Evolutionary conservation across 1,140 invertebrate genomes (phyloP), one percentile per base, ranked within the genome.

Genomic region (Chymomyza costata): DNA sequence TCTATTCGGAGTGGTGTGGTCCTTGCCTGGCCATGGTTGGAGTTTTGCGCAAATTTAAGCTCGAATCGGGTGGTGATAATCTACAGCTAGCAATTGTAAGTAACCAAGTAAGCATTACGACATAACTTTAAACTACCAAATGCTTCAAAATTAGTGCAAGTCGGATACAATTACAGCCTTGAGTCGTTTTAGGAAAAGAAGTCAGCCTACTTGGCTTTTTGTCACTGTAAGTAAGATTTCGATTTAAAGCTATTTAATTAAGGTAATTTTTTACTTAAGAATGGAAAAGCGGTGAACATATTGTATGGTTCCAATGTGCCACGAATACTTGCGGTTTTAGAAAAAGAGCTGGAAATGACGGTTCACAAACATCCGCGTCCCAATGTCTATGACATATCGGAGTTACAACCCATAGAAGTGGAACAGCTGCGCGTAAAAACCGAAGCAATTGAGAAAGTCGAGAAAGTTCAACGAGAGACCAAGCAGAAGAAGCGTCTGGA

Each of bases 1-100:
- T 97, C 15, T 97, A 95, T 85, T 93, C 95, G 6, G 93, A 95
- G 53, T 97, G 95, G 95, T 94, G 93, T 81, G 95, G 95, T 2
- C 95, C 95, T 0, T 96, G 95, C 71, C 87, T 91, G 43, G 94
- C 92, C 15, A 95, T 97, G 92, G 87, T 94, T 18, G 92, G 92
- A 53, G 94, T 92, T 80, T 88, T 97, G 49, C 94, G 94, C 67
- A 93, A 95, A 86, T 88, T 97, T 17, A 97, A 97, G 86, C 91
- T 96, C 83, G 95, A 97, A 88, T 83, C 94, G 3, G 94, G 94
- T n/a, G 94, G 94, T 41, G 93, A 95, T 73, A 89, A 91, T 54
- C 86, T 97, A 10, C 91, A 91, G 65, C 89, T 96, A 46, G 93
- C 92, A 5, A 89, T 91, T 60, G 94, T 95, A 89, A 89, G 88